These are phyloP conservation scores for Neoscelio sp. DNA, from an alignment of 2,888 invertebrate genomes.

Conservation along the genomic window DNA sequence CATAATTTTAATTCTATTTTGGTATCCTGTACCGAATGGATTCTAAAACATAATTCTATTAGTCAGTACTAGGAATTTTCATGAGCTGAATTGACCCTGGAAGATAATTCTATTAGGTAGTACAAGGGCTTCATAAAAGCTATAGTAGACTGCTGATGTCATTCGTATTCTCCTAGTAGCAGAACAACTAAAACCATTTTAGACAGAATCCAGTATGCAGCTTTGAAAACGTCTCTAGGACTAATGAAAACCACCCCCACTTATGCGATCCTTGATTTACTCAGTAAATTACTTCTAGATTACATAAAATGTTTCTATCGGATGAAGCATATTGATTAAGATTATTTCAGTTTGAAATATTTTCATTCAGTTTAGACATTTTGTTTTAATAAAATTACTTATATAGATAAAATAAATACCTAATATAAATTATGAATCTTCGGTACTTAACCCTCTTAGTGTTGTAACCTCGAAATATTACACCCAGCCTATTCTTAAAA, in stretches of 20 bases:
- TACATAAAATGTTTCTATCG: too few relatives aligned
- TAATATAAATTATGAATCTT: too few relatives aligned
- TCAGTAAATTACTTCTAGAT: conserved; percentile 20
- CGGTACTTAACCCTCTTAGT: too few relatives aligned
- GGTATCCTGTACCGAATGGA: not conserved
- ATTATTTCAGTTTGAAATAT: too few relatives aligned
- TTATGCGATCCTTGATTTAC: conserved; percentile 26
- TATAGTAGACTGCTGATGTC: conserved; percentile 29
- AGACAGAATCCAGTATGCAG: conserved; percentile 5
- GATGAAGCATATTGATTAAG: too few relatives aligned
- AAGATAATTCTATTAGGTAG: conserved; percentile 38
- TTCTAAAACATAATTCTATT: conserved; percentile 32
- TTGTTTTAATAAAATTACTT: too few relatives aligned
- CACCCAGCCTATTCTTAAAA: too few relatives aligned
- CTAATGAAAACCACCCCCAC: conserved; percentile 36
- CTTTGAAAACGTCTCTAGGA: conserved; percentile 43
- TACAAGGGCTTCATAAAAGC: conserved; percentile 36
- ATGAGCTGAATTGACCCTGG: conserved; percentile 21
- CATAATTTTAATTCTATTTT: conserved; percentile 10
- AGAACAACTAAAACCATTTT: conserved; percentile 41
- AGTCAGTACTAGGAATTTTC: conserved; percentile 26
- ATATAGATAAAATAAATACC: too few relatives aligned
- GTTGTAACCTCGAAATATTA: too few relatives aligned
- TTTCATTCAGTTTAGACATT: too few relatives aligned
- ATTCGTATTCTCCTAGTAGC: conserved; percentile 44